Evolutionary conservation across 1,140 invertebrate genomes (phyloP).

Genomic region (Phymorhynchus buccinoides): DNA sequence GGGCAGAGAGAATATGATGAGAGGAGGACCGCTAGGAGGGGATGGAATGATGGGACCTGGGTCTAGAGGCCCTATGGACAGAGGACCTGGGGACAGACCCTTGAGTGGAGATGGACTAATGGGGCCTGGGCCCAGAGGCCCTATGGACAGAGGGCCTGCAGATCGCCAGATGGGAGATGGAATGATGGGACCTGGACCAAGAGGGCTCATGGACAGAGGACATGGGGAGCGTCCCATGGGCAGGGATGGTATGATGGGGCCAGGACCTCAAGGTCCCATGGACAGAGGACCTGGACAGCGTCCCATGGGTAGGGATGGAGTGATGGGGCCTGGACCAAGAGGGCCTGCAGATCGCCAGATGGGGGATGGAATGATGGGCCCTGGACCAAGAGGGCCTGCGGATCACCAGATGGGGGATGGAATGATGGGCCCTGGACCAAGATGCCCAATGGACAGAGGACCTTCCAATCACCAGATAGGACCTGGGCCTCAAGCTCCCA

Average conservation of each 20-base stretch:
- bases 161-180: not conserved
- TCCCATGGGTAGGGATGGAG: not conserved
- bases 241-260: too few species aligned
- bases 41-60: not conserved
- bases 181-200: not conserved
- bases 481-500: not conserved
- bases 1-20: not conserved
- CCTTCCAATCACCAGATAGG: too few species aligned
- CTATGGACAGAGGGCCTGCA: not conserved
- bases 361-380: not conserved
- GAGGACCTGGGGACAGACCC: not conserved
- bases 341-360: not conserved
- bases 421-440: not conserved
- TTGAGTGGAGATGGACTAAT: not conserved
- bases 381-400: not conserved
- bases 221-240: not conserved
- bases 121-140: not conserved
- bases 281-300: not conserved
- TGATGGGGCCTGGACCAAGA: not conserved
- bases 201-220: not conserved
- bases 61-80: not conserved
- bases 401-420: too few species aligned
- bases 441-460: not conserved
- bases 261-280: not conserved
- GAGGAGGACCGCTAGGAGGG: not conserved